Conservation (phyloP, 2,888 invertebrate species). For the Dysmachus trigonus region DNA sequence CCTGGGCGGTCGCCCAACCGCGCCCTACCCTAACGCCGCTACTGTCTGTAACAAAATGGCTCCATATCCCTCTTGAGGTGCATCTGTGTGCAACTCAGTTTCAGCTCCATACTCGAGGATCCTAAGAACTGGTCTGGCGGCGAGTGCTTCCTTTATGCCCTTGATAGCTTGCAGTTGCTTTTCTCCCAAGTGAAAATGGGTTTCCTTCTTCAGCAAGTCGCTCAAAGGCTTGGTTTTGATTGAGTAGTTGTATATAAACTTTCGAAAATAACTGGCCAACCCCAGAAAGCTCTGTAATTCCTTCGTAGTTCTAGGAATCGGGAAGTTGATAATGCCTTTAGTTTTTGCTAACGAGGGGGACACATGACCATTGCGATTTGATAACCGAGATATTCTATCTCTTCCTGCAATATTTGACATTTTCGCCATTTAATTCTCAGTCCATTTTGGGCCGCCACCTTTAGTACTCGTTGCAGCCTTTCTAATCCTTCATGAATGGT, state of each 20-base stretch:
- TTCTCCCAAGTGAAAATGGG: background rate
- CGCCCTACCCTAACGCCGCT: too few species aligned
- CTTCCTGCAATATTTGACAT: background rate
- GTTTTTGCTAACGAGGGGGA: background rate
- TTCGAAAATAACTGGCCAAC: constrained; percentile 39
- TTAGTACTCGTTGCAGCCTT: constrained; percentile 43
- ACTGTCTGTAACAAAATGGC: constrained; percentile 50
- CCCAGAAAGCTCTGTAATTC: constrained; percentile 46
- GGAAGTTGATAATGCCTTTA: background rate
- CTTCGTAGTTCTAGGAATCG: background rate
- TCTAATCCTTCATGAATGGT: constrained; percentile 38
- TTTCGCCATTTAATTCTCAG: constrained; percentile 49
- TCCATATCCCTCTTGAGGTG: background rate
- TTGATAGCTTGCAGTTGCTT: background rate
- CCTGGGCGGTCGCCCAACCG: too few species aligned
- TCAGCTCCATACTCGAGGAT: constrained; percentile 41
- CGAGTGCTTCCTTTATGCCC: background rate
- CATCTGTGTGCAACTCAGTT: constrained; percentile 44
- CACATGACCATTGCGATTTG: background rate
- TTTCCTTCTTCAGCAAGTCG: background rate
- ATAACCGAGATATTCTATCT: constrained; percentile 15
- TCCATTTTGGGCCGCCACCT: constrained; percentile 34
- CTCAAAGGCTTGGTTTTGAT: constrained; percentile 16
- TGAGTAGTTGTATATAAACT: constrained; percentile 28
- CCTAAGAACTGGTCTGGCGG: constrained; percentile 12